Evolutionary conservation across 2,113 vertebrate species (phyloP), one percentile per base, ranked within the genome.

Genomic region (Coregonus clupeaformis): DNA sequence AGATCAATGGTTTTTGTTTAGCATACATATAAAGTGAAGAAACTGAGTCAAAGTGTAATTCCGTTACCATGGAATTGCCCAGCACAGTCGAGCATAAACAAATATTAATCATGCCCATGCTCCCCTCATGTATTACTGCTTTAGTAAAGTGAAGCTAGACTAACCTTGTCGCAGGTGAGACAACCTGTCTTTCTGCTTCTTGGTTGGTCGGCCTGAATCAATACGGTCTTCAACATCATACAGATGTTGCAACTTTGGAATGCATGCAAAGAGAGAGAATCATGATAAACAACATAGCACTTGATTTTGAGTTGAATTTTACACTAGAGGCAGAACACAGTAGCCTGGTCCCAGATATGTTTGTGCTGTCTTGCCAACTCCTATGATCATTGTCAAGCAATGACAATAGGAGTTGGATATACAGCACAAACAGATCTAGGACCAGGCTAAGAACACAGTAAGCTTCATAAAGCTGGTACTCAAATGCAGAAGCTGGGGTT

Each of bases 201-300:
- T 84, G 0, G 25, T 91, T 0, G 6, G 80, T 47, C 69, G 87
- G 65, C 64, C 85, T 16, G 64, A 83, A 65, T 92, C 88, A 68
- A 86, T 86, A 66, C 83, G 80, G 67, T 9, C 75, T 68, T 92
- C 90, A 18, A 82, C 22, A 0, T 95, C 86, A 9, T 95, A 96
- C 1, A 97, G 91, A 67, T 97, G 93, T 69, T 57, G 80, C 69
- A 94, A 90, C 92, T 94, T 45, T 12, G 42, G 13, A n/a, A 77
- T 6, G 24, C 12, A 72, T 66, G 68, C 47, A 70, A 24, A 52
- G 13, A 36, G 70, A 6, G 45, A 74, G 24, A 0, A 20, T 66
- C 20, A 22, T 60, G 7, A 18, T 14, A 52, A 14, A 18, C 12
- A 18, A 4, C 3, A 16, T 52, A 18, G 49, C 3, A 14, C 16